A percentile compares a stretch with the other conserved stretches of the same genome.
These are phyloP conservation scores for Agriopis aurantiaria DNA, from an alignment of 2,888 invertebrate species.

Conservation along the genomic window DNA sequence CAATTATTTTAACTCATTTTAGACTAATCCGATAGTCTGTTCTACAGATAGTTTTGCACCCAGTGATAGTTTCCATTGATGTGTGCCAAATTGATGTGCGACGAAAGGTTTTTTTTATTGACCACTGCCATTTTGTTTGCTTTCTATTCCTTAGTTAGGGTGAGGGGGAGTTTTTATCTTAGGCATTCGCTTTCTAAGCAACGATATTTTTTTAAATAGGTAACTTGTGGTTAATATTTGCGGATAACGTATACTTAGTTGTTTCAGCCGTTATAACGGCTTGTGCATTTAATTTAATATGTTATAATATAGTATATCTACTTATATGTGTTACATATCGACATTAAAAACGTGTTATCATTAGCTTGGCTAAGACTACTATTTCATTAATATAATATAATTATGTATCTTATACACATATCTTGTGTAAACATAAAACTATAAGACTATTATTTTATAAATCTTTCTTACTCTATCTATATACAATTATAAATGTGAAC, in stretches of 20 bases:
- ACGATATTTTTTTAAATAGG: slow-evolving; percentile 9
- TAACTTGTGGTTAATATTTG: slow-evolving; percentile 16
- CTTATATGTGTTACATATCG: slow-evolving; percentile 21
- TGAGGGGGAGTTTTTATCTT: background rate
- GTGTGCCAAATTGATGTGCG: slow-evolving; percentile 61
- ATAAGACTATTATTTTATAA: slow-evolving; percentile 38
- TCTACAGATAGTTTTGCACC: slow-evolving; percentile 33
- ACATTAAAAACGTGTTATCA: slow-evolving; percentile 27
- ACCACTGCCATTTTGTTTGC: slow-evolving; percentile 31
- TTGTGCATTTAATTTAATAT: slow-evolving; percentile 33
- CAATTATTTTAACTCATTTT: too few relatives aligned
- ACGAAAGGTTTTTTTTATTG: slow-evolving; percentile 41
- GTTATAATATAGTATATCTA: slow-evolving; percentile 1
- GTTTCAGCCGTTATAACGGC: slow-evolving; percentile 27
- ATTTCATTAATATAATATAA: slow-evolving; percentile 12
- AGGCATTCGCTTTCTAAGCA: slow-evolving; percentile 11
- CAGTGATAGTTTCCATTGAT: slow-evolving; percentile 35
- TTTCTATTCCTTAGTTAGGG: slow-evolving; percentile 16
- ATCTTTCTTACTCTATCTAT: slow-evolving; percentile 34
- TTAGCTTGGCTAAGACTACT: slow-evolving; percentile 33
- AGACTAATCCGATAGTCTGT: too few relatives aligned
- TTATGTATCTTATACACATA: slow-evolving; percentile 25
- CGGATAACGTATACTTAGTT: slow-evolving; percentile 5
- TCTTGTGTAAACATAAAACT: slow-evolving; percentile 27
- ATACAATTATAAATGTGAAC: slow-evolving; percentile 36